These are phyloP conservation scores for Micromys minutus DNA, from an alignment of 2,113 vertebrate species.

Conservation along the genomic window DNA sequence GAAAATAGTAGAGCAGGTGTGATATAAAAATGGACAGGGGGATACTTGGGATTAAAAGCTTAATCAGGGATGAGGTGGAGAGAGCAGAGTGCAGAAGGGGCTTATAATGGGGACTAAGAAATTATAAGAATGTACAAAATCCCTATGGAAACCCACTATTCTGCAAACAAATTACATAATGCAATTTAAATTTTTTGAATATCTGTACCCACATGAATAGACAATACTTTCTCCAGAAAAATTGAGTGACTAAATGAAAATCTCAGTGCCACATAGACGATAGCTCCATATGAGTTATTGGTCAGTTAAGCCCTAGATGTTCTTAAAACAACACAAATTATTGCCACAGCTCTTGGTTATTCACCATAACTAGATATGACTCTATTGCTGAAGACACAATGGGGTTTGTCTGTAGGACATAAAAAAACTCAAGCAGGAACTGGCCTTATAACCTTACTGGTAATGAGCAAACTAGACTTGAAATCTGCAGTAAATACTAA, in stretches of 20 bases:
- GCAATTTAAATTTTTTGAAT: background rate
- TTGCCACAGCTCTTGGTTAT: background rate
- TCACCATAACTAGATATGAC: background rate
- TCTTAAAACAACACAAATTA: background rate
- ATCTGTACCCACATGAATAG: no score
- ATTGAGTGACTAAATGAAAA: background rate
- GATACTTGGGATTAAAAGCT: background rate
- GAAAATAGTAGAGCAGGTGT: background rate
- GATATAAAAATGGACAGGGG: background rate
- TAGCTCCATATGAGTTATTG: background rate
- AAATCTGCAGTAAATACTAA: background rate
- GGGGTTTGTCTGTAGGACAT: background rate
- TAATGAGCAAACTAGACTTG: background rate
- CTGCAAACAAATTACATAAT: background rate
- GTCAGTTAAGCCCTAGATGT: background rate
- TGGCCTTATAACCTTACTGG: background rate
- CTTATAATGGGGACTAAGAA: background rate
- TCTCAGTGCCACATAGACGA: background rate
- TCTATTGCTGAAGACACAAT: background rate
- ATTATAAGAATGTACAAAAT: background rate
- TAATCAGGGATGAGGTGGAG: background rate
- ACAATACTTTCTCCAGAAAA: background rate
- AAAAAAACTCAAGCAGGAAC: background rate
- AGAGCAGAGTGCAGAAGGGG: background rate
- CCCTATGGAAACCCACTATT: background rate